Percentiles rank a stretch among this genome's conserved stretches.
These are phyloP conservation scores for Sus scrofa DNA, from an alignment of 2,113 vertebrate species.

Conservation along the genomic window T2T-Sscrofa CM000823.6:8206001-8206500, in stretches of 20 bases:
- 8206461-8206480: not conserved
- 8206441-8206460: not conserved
- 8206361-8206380: not conserved
- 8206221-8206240: not conserved
- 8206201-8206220: not conserved
- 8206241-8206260: not conserved
- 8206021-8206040: too few species aligned
- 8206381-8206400: constrained; percentile 33
- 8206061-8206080: not conserved
- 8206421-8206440: not conserved
- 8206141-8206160: not conserved
- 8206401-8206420: not conserved
- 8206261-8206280: not conserved
- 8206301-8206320: not conserved
- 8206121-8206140: not conserved
- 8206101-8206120: not conserved
- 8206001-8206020: not conserved
- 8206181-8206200: not conserved
- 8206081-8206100: not conserved
- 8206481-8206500: not conserved
- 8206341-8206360: not conserved
- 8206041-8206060: too few species aligned
- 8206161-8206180: not conserved
- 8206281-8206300: not conserved
- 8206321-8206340: not conserved